A percentile compares a stretch with the other conserved stretches of the same genome.
Evolutionary conservation across 1,140 invertebrate species (phyloP).

Genomic region (Oryctes rhinoceros): DNA sequence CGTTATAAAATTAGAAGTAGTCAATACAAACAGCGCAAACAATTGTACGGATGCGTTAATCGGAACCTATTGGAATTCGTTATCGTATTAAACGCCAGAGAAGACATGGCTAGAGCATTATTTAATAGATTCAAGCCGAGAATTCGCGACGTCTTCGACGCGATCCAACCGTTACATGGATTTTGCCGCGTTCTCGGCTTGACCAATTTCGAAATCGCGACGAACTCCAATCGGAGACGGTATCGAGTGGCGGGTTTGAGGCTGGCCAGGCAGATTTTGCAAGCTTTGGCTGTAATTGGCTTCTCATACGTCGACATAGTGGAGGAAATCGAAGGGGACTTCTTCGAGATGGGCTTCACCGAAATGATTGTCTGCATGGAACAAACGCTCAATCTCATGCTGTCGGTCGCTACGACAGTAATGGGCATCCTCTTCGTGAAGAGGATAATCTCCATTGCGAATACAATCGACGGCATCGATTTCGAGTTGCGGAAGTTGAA

Average conservation of each 20-base stretch:
- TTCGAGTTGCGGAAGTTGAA: conserved; percentile 45
- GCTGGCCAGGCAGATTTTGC: conserved; percentile 23
- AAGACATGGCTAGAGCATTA: neutral
- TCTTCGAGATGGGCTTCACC: neutral
- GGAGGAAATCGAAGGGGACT: neutral
- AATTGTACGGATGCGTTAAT: too few relatives aligned
- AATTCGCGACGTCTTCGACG: conserved; percentile 41
- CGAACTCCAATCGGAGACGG: neutral
- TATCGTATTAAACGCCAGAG: too few relatives aligned
- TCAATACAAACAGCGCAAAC: too few relatives aligned
- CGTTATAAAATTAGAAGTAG: too few relatives aligned
- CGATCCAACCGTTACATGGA: conserved; percentile 38
- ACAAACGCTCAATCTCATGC: neutral
- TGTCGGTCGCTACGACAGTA: neutral
- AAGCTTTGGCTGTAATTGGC: neutral
- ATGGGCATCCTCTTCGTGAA: conserved; percentile 44
- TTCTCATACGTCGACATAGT: neutral
- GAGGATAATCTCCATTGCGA: conserved; percentile 45
- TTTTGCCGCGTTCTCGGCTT: conserved; percentile 43
- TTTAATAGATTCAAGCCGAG: neutral
- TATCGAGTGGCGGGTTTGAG: neutral
- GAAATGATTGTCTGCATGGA: neutral
- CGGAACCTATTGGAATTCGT: too few relatives aligned
- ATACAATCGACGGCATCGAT: conserved; percentile 47
- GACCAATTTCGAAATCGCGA: conserved; percentile 42